Base-by-base conservation (phyloP, 2,888 invertebrate species). In the Cephus spinipes region DNA sequence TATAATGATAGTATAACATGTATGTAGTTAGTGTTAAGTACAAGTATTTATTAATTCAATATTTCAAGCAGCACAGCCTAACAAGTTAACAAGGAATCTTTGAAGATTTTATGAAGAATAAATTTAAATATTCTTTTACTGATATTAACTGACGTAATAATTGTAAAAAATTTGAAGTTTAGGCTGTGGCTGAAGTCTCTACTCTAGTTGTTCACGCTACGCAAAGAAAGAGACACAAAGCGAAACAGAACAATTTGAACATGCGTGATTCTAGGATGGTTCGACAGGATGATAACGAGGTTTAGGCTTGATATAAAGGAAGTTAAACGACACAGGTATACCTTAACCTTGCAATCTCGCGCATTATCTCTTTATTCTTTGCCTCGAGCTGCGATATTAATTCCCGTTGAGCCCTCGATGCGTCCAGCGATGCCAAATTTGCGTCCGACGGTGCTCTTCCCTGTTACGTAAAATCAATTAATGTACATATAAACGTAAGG, bases 341-440 rank as follows among this genome's bases (percentile, higher is more conserved):
- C 96, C 97, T 95, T 88, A 97, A 94, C 90, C 97, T 95, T 82
- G 96, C 96, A 89, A 98, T 98, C 93, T 98, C 98, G 83, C 97
- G 94, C 97, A 98, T 98, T 81, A 98, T 98, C 93, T 98, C 98
- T 87, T 97, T 94, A 92, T 99, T 99, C 93, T 98, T 98, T 76
- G 97, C 95, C 90, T 99, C 98, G 75, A 99, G 93, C 89, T 98
- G 98, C 71, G 96, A 95, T 87, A 99, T 98, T 12, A 98, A 94
- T 90, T 98, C 98, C 12, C 98, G 94, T 87, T 98, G 98, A 32
- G 97, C 97, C 84, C 97, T 94, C 79, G 97, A 97, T 75, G 97
- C 96, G 89, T 98, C 98, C 89, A 97, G 94, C 73, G 93, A 93
- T 81, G 95, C 95, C 55, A 97, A 94, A 86, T 94, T 95, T 69